Base-by-base conservation (phyloP, 1,140 invertebrate species). In the Tigriopus japonicus region DNA sequence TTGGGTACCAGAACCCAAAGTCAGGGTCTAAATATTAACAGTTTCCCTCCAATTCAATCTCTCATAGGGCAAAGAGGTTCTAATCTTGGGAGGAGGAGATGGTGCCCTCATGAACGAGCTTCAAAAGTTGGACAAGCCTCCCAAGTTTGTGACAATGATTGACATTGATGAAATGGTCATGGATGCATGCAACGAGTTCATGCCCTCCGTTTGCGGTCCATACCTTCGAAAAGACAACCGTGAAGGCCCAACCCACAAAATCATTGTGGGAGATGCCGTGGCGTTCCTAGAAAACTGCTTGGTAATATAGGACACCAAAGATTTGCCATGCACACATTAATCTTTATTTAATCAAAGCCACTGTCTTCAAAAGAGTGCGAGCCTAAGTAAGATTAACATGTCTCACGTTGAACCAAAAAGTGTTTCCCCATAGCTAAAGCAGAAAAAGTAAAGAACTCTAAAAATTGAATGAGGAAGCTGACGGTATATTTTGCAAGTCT, bases 71-170 rank as follows among this genome's bases (percentile, higher is more conserved):
- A 58, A 58, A 42, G 55, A 58, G n/a, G 28, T 58, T 13, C n/a
- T 58, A 14, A 58, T 58, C 21, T n/a, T 58, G 13, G 55, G 55
- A 35, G 55, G 55, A 14, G 55, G 55, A 15, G 55, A 58, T 42
- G 55, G 55, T 13, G 55, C 28, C 6, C 55, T 58, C 28, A 17
- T 58, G 21, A 58, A 58, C 17, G 55, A 58, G 28, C 21, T 58
- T 6, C 21, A 41, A 24, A 41, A 58, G n/a, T 14, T 28, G n/a
- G n/a, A 54, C 21, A 21, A 19, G n/a, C 52, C 52, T 3, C 14
- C 17, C 6, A 35, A 35, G 28, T 54, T 19, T 19, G 52, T 54
- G 21, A 54, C 52, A 19, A 54, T 54, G 52, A 54, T 54, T 28
- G 52, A 54, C n/a, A 19, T 54, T 54, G 52, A 54, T 54, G 52